Percentiles rank a stretch among this genome's conserved stretches.
phyloP scores from a whole-genome alignment of 2,113 vertebrate species.

The Anoura caudifer region DNA sequence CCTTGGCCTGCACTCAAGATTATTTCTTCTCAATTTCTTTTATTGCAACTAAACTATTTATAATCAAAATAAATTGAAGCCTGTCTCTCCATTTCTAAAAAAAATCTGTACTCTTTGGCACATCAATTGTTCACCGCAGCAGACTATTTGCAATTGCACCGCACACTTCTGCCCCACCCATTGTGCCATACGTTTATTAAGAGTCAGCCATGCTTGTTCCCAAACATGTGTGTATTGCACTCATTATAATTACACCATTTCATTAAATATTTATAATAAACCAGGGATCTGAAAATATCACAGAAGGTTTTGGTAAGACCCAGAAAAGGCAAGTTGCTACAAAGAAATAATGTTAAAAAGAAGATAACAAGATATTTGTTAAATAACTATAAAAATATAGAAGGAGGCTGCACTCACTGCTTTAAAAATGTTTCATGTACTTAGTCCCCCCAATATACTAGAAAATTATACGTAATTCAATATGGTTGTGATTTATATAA shows the following conservation, averaged over 20 bases:
- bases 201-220: not conserved
- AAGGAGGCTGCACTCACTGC: not conserved
- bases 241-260: not conserved
- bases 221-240: not conserved
- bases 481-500: not conserved
- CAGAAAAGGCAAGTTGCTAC: not conserved
- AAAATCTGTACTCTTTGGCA: not conserved
- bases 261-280: not conserved
- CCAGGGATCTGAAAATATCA: not conserved
- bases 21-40: not conserved
- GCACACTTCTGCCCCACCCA: not conserved
- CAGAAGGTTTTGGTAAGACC: not conserved
- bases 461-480: not conserved
- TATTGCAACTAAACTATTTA: not conserved
- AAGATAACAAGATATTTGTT: conserved; percentile 15
- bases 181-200: not conserved
- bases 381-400: conserved; percentile 6
- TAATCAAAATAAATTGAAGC: not conserved
- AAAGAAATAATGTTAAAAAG: not conserved
- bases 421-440: not conserved
- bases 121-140: not conserved
- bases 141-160: not conserved
- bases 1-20: not conserved
- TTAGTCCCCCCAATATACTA: not conserved
- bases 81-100: not conserved